Evolutionary conservation across 1,140 invertebrate genomes (phyloP), one percentile per base, ranked within the genome.

Genomic region (Dysdera silvatica): DNA sequence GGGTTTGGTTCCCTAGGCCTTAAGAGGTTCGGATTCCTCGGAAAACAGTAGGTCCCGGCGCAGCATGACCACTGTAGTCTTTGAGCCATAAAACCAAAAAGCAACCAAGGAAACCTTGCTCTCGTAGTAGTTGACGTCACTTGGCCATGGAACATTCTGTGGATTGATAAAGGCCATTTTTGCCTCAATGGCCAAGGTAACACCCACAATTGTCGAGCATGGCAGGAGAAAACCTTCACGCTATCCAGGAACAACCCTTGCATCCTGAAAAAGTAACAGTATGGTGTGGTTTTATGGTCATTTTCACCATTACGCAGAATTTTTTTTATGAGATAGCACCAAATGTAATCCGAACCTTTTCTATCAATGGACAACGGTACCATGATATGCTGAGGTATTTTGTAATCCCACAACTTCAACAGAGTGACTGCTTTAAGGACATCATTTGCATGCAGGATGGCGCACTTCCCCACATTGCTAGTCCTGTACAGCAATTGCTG

Each of bases 201-300:
- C 47, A 49, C 47, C 24, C 47, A 23, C 47, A 49, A 2, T 1
- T 49, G 26, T 26, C n/a, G 47, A 49, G 1, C 18, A 28, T 49
- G 47, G 41, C 18, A 45, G 12, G n/a, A 23, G 3, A 4, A 45
- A 45, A 4, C 41, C 1, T 23, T 45, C 8, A 45, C 4, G 3
- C 41, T 45, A 45, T 49, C 47, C 26, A 49, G 20, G 20, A 49
- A 49, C 20, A 28, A 28, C 18, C 7, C 26, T 49, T 49, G 18
- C 24, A 49, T 49, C 47, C 47, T 49, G 47, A 49, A 49, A 49
- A 49, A 26, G 20, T 49, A 28, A 49, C 7, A 45, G 1, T 45
- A 45, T 49, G 47, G 47, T 7, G 7, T 49, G 20, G 24, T 26
- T 24, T 49, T 28, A 26, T 18, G 3, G 47, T 28, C 29, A 49